These are phyloP conservation scores for Muricea muricata DNA, from an alignment of 92 coral and sea anemone genomes.

Conservation along the genomic window DNA sequence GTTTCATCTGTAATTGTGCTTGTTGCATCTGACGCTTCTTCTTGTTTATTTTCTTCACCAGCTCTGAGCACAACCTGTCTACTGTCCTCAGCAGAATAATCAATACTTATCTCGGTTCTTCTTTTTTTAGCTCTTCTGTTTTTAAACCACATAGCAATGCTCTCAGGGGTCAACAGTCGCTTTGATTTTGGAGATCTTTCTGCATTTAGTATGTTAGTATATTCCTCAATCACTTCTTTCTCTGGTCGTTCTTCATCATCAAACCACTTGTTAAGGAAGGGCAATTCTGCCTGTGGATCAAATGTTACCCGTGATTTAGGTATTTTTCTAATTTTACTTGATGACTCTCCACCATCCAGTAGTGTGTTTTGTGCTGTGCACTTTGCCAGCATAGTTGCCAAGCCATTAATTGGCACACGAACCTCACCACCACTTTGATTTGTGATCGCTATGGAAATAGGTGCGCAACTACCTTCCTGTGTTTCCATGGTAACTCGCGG, in stretches of 20 bases:
- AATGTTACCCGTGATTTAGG: constrained; percentile 43
- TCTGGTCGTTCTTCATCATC: constrained; percentile 16
- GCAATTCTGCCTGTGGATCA: constrained; percentile 29
- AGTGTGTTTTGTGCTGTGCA: neutral
- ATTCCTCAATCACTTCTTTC: constrained; percentile 20
- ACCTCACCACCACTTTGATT: neutral
- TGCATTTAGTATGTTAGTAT: constrained; percentile 14
- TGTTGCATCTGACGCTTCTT: neutral
- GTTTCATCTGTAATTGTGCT: neutral
- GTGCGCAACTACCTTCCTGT: neutral
- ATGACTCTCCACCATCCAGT: neutral
- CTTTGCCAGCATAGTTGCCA: constrained; percentile 3
- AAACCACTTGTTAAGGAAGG: constrained; percentile 8
- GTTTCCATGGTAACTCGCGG: neutral
- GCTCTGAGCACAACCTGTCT: neutral
- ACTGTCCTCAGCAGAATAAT: neutral
- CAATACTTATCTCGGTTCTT: neutral
- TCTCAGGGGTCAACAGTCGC: constrained; percentile 28
- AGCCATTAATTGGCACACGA: neutral
- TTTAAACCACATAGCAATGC: constrained; percentile 47
- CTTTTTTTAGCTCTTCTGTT: constrained; percentile 24
- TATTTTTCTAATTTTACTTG: constrained; percentile 8
- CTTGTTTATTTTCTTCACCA: neutral
- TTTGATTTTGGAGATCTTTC: constrained; percentile 4
- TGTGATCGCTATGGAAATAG: neutral